phyloP scores from a whole-genome alignment of 2,113 vertebrate species.

The Rana temporaria region DNA sequence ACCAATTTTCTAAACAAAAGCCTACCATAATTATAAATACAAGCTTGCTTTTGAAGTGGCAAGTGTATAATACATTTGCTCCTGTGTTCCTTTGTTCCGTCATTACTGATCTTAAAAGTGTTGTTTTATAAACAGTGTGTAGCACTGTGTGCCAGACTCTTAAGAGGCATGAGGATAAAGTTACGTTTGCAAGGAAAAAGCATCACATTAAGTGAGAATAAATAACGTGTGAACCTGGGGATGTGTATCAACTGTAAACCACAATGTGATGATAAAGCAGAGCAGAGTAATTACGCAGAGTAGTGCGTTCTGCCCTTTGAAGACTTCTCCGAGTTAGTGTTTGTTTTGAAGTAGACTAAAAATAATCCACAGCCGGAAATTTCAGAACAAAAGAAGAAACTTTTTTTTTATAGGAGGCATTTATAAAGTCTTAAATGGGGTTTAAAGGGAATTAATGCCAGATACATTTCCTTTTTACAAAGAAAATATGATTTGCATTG shows the following conservation, averaged over 20 bases:
- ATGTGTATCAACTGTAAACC: conserved; percentile 63
- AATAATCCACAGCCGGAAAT: conserved; percentile 51
- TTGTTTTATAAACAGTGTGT: conserved; percentile 69
- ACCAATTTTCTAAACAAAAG: conserved; percentile 46
- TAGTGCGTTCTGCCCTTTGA: conserved; percentile 62
- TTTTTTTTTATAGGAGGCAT: conserved; percentile 14
- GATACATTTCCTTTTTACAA: background rate
- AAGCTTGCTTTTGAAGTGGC: conserved; percentile 70
- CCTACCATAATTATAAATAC: conserved; percentile 56
- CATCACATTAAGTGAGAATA: conserved; percentile 63
- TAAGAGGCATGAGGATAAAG: conserved; percentile 71
- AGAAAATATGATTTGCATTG: background rate
- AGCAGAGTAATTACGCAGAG: conserved; percentile 66
- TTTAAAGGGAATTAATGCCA: background rate
- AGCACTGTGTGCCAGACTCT: conserved; percentile 69
- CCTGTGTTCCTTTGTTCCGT: conserved; percentile 69
- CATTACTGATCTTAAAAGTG: conserved; percentile 67
- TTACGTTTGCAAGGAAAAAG: conserved; percentile 67
- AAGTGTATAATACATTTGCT: conserved; percentile 65
- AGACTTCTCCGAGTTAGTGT: conserved; percentile 38
- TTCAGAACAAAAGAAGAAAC: conserved; percentile 39
- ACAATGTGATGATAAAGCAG: conserved; percentile 71
- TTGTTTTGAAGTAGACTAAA: conserved; percentile 49
- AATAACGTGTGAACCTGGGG: conserved; percentile 60
- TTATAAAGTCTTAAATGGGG: conserved; percentile 34